Evolutionary conservation across 2,113 vertebrate genomes (phyloP).

Genomic region (Tachycineta bicolor): DNA sequence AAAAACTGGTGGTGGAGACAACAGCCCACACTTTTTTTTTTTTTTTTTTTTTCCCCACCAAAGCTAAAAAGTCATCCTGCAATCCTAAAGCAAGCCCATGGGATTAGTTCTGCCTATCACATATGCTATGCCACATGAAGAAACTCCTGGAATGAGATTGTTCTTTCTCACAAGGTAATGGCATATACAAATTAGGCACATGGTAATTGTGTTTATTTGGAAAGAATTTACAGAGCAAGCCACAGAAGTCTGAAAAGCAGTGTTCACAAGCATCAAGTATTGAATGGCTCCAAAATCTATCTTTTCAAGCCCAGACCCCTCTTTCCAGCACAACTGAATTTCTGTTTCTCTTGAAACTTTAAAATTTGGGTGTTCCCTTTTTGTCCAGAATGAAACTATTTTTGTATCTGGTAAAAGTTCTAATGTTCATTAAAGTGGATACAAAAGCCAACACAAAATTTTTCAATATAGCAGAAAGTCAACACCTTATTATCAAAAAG

Average conservation of each 20-base stretch:
- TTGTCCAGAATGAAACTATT: background rate
- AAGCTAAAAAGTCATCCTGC: background rate
- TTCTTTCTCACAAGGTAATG: background rate
- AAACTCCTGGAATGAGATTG: background rate
- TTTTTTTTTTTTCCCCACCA: background rate
- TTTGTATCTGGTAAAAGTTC: background rate
- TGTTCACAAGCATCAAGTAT: background rate
- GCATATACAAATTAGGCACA: background rate
- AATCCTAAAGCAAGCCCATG: background rate
- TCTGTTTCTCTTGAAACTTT: background rate
- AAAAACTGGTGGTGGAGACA: background rate
- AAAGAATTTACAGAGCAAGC: background rate
- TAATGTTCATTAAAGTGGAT: background rate
- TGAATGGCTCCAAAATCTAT: background rate
- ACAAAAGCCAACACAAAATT: background rate
- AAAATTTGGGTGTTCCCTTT: background rate
- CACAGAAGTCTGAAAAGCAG: background rate
- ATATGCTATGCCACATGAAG: accelerated
- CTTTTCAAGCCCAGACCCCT: background rate
- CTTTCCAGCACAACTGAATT: background rate
- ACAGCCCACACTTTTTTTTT: too few relatives aligned
- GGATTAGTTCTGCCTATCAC: background rate
- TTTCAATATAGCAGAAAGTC: background rate
- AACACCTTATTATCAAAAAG: background rate
- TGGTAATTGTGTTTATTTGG: background rate